A percentile compares a stretch with the other conserved stretches of the same genome.
Evolutionary conservation across 2,888 invertebrate genomes (phyloP).

Genomic region (Drosophila melanocephala): DNA sequence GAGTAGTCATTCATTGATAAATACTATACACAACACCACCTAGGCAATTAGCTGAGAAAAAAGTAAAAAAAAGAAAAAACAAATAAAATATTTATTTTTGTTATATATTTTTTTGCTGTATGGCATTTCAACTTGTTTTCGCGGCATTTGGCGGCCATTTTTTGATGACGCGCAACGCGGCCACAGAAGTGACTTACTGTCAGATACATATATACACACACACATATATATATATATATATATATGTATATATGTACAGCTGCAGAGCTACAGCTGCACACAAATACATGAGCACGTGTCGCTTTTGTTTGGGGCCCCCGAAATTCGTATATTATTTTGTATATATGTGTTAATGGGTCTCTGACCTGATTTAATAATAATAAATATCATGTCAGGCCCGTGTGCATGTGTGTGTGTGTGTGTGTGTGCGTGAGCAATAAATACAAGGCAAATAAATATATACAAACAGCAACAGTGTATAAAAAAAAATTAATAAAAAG

Average conservation of each 20-base stretch:
- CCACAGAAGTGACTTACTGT: slow-evolving; percentile 38
- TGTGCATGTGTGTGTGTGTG: slow-evolving; percentile 9
- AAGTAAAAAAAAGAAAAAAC: slow-evolving; percentile 4
- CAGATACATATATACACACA: slow-evolving; percentile 35
- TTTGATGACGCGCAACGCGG: slow-evolving; percentile 60
- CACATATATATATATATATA: slow-evolving; percentile 10
- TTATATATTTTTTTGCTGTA: slow-evolving; percentile 24
- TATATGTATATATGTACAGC: background rate
- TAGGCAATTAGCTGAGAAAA: slow-evolving; percentile 29
- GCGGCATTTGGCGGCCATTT: slow-evolving; percentile 62
- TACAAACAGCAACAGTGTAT: background rate
- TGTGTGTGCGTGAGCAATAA: slow-evolving; percentile 42
- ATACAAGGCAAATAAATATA: slow-evolving; percentile 36
- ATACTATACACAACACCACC: slow-evolving; percentile 10
- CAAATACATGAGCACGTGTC: slow-evolving; percentile 34
- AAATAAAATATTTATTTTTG: slow-evolving; percentile 26
- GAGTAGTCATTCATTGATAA: slow-evolving; percentile 42
- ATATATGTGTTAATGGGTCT: slow-evolving; percentile 83
- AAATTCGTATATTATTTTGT: slow-evolving; percentile 6
- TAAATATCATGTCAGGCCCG: slow-evolving; percentile 60
- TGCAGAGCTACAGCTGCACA: slow-evolving; percentile 17
- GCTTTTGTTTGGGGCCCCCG: slow-evolving; percentile 27
- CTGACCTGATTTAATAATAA: slow-evolving; percentile 84
- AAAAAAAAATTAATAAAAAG: background rate
- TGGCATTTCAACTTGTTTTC: slow-evolving; percentile 43